Base-by-base conservation (phyloP, 2,113 vertebrate genomes). In the Penelope pileata region DNA sequence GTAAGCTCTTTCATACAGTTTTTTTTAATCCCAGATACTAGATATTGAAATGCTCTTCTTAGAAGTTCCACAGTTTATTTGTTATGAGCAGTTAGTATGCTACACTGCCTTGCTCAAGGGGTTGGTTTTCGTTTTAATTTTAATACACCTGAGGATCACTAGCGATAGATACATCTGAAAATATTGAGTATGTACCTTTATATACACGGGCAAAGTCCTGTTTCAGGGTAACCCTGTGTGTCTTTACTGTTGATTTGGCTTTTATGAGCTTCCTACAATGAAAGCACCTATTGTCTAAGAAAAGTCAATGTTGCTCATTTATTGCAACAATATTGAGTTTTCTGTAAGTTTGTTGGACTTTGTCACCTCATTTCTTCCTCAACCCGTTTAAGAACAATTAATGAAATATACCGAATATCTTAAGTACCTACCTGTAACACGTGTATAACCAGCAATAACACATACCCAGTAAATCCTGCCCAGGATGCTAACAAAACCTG, bases 161-260 rank as follows among this genome's bases (percentile, higher is more conserved):
- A n/a, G n/a, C n/a, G n/a, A n/a, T n/a, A n/a, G n/a, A n/a, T 72
- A 73, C 92, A 95, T 91, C 84, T 86, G 83, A 81, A 77, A 62
- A 63, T 94, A 73, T 69, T 92, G 42, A 62, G 15, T 87, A 93
- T 96, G 86, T 67, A 87, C 47, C 86, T 78, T 76, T 94, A 53
- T 84, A 21, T 79, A 88, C 16, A 29, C 12, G 17, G 76, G 62
- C 32, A 42, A 62, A 60, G 19, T n/a, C 36, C 60, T 63, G 22
- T 42, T 40, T 53, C 32, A 63, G 56, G 91, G 94, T 76, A 90
- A 90, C 86, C 88, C 66, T 40, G 73, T 87, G 84, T 84, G 77
- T 70, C 78, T 92, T 81, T 90, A 80, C 90, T 94, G 82, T 92
- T 53, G 87, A 89, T 95, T 56, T 78, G 76, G 70, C 86, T 88